phyloP scores from a whole-genome alignment of 2,888 invertebrate species.

The Helicoverpa assulta region DNA sequence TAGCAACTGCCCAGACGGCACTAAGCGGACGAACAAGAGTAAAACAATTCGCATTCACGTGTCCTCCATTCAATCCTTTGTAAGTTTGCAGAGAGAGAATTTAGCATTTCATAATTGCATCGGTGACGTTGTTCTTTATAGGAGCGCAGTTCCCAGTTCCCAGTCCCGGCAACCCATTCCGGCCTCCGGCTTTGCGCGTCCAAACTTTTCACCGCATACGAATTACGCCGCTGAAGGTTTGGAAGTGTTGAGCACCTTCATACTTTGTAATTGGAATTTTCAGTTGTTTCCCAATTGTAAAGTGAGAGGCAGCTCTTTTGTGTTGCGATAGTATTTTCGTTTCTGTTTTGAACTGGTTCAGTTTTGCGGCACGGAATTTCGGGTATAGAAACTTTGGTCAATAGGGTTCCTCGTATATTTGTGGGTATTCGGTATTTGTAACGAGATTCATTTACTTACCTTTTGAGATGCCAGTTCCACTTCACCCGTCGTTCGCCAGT shows the following conservation, averaged over 20 bases:
- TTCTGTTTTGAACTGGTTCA: constrained; percentile 6
- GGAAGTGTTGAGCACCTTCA: constrained; percentile 30
- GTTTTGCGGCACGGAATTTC: constrained; percentile 8
- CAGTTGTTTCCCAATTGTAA: constrained; percentile 33
- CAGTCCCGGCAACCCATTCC: too few relatives aligned
- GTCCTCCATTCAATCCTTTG: constrained; percentile 8
- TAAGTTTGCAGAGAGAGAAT: constrained; percentile 17
- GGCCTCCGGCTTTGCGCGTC: constrained; percentile 7
- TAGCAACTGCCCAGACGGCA: background rate
- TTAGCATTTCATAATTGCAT: constrained; percentile 32
- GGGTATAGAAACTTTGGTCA: background rate
- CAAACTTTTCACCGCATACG: constrained; percentile 36
- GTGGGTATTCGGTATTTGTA: background rate
- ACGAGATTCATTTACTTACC: too few relatives aligned
- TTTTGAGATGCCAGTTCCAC: too few relatives aligned
- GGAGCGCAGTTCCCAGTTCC: background rate
- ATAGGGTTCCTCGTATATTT: background rate
- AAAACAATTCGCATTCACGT: background rate
- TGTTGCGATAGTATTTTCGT: background rate
- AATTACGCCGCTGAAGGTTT: constrained; percentile 24
- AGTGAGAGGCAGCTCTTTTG: background rate
- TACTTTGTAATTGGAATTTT: constrained; percentile 43
- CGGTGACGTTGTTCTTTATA: background rate
- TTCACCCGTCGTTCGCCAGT: too few relatives aligned
- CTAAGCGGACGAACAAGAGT: constrained; percentile 1